Base-by-base conservation (phyloP, 1,140 invertebrate genomes). In the Meloidogyne floridensis region DNA sequence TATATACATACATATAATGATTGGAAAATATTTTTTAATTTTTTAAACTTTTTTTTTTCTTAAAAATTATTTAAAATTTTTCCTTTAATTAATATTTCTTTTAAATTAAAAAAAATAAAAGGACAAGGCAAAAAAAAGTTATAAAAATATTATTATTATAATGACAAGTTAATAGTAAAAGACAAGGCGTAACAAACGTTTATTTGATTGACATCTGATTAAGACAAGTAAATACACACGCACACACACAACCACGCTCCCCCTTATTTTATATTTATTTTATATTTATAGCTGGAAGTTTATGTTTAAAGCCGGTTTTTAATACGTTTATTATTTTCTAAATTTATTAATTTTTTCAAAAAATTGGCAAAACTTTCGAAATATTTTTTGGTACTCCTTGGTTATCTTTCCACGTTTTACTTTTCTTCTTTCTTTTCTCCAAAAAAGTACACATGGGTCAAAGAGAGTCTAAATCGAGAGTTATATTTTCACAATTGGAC, bases 281-380 rank as follows among this genome's bases (percentile, higher is more conserved):
- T 47, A 59, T 59, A 59, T 59, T 59, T 11, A 59, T 59, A 59
- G 56, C 56, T 13, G 56, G 56, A 15, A 59, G 56, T 59, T 15
- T 9, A 11, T 32, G 1, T 56, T 56, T 56, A 56, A 56, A 56
- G 13, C 56, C 56, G 56, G 11, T 13, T 59, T 59, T 59, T 59
- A 15, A 15, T 5, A 3, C 4, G 13, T 15, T 15, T 59, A 59
- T 15, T 59, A 59, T 59, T 59, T 59, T 59, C 54, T 78, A 18
- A 79, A 59, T 59, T 59, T 42, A 72, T 72, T 32, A 32, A 47
- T 73, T 73, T 51, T n/a, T 13, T 43, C 18, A n/a, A 73, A 73
- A 73, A 73, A 13, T 73, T 72, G 71, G 72, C 15, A 73, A 15
- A 73, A 15, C 56, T 15, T 15, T 59, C 15, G 47, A 32, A 47